Base-by-base conservation (phyloP, 2,888 invertebrate genomes). In the Marasmarcha lunaedactyla region DNA sequence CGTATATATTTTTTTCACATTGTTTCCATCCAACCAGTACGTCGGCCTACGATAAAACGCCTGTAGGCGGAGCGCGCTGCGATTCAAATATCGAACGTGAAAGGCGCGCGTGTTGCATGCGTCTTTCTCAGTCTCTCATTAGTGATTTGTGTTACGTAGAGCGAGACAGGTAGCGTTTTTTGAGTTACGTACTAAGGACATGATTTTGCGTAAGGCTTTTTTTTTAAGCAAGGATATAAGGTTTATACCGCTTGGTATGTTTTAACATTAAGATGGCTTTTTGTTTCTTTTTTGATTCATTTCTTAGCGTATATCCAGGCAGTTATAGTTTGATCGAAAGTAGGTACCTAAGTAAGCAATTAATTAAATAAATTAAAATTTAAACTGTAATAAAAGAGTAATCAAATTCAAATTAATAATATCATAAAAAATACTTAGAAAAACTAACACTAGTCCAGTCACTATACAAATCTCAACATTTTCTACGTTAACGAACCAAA, bases 61-160 rank as follows among this genome's bases (percentile, higher is more conserved):
- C 56, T 51, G 61, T 62, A 55, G 71, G 70, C 70, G 70, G 66
- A 57, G 68, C 59, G 70, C 70, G 70, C 65, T 56, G 67, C 59
- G 47, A 40, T 42, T 42, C 39, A 12, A 44, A 27, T 40, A 15
- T 27, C 44, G 47, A 36, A 33, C 35, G 26, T 20, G 30, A 34
- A 36, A 13, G 35, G 39, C 38, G 34, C 44, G 40, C 38, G 14
- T 9, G 40, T 39, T 45, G 33, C 44, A 41, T 39, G 14, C 10
- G 40, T 40, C 46, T 69, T 64, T 63, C 64, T 46, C 42, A 67
- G 48, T 39, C 37, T 30, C n/a, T 7, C 30, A n/a, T 7, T 10
- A 10, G 30, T 7, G 2, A n/a, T 7, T 11, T n/a, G 30, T 11
- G 30, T 20, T 20, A 30, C n/a, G 10, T 30, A 30, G 11, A 30